phyloP scores from a whole-genome alignment of 2,797 vertebrate genomes.

The Etheostoma nigrum region DNA sequence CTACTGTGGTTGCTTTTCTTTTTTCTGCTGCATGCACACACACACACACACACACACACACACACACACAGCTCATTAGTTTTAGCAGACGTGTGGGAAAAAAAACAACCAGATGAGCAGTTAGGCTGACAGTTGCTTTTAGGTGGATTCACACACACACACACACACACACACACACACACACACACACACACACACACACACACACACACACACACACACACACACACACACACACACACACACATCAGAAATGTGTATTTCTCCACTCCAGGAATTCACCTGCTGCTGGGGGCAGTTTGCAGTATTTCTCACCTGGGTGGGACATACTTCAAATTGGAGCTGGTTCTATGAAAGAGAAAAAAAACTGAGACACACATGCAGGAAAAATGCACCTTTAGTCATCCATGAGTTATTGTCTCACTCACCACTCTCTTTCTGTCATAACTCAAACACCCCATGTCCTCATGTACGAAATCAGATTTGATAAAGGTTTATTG shows the following conservation, averaged over 20 bases:
- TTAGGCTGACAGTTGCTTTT: background rate
- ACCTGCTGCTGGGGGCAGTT: slow-evolving; percentile 35
- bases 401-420: background rate
- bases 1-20: slow-evolving; percentile 40
- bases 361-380: background rate
- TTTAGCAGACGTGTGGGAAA: slow-evolving; percentile 19
- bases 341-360: slow-evolving; percentile 30
- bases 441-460: slow-evolving; percentile 1
- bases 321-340: slow-evolving; percentile 57
- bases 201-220: background rate
- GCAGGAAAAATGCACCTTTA: background rate
- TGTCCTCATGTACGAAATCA: background rate
- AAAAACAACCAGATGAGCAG: slow-evolving; percentile 5
- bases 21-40: slow-evolving; percentile 24
- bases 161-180: background rate
- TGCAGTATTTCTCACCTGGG: slow-evolving; percentile 52
- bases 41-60: too few relatives aligned
- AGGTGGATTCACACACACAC: background rate
- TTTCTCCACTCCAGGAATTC: slow-evolving; percentile 41
- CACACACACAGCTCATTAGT: slow-evolving; percentile 7
- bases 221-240: background rate
- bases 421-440: background rate
- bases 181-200: background rate
- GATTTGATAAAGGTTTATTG: slow-evolving; percentile 3
- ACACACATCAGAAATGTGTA: slow-evolving; percentile 5